These are phyloP conservation scores for Rhinopomastus cyanomelas DNA, from an alignment of 2,113 vertebrate genomes.

Conservation along the genomic window DNA sequence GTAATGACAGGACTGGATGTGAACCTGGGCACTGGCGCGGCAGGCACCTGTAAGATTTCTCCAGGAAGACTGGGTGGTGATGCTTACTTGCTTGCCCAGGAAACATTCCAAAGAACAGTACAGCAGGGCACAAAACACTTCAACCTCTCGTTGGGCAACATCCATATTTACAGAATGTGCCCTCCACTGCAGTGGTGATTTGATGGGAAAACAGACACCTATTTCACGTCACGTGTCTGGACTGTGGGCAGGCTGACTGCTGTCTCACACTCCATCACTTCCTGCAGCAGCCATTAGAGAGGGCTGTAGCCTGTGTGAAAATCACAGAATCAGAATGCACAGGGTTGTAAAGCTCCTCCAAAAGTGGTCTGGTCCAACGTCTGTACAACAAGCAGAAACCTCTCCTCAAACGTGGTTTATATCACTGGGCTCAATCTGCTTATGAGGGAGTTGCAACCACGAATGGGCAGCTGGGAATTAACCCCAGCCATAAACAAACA, in stretches of 20 bases:
- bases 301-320: not conserved
- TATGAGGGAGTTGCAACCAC: not conserved
- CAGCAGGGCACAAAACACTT: not conserved
- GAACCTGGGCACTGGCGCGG: not conserved
- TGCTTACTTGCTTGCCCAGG: not conserved
- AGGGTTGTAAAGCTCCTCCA: too few relatives aligned
- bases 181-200: not conserved
- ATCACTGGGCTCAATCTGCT: not conserved
- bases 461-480: slow-evolving; percentile 16
- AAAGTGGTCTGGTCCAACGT: too few relatives aligned
- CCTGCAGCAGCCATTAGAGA: not conserved
- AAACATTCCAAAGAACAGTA: not conserved
- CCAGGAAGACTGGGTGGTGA: not conserved
- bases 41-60: not conserved
- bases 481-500: not conserved
- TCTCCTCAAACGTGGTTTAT: not conserved
- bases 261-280: not conserved
- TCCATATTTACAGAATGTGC: not conserved
- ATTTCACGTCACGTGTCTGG: not conserved
- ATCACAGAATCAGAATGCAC: not conserved
- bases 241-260: not conserved
- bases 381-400: too few relatives aligned
- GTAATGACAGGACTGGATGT: not conserved
- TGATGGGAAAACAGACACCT: not conserved
- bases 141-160: not conserved